A percentile compares a stretch with the other conserved stretches of the same genome.
Conservation (phyloP, 92 coral and sea anemone species). For the Umimayanthus chanpuru region DNA sequence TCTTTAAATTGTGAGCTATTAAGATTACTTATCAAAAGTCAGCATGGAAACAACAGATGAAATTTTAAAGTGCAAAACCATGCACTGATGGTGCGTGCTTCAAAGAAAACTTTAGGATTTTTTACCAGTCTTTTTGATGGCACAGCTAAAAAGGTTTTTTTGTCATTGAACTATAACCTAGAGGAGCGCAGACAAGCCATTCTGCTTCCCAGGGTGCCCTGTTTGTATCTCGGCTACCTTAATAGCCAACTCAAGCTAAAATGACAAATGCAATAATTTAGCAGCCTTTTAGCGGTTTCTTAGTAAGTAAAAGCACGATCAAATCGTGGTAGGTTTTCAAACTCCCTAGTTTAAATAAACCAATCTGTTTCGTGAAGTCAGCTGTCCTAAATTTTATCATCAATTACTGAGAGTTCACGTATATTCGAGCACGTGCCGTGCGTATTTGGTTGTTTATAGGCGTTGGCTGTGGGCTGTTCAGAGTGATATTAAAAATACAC, state of each 20-base stretch:
- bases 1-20: not conserved
- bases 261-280: too few relatives aligned
- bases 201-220: too few relatives aligned
- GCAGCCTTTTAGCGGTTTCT: not conserved
- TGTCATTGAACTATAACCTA: not conserved
- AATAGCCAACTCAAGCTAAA: too few relatives aligned
- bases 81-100: not conserved
- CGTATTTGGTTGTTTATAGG: slow-evolving; percentile 11
- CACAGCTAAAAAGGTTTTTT: not conserved
- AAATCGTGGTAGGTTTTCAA: not conserved
- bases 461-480: slow-evolving; percentile 17
- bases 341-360: not conserved
- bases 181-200: not conserved
- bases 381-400: not conserved
- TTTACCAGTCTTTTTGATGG: not conserved
- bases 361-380: not conserved
- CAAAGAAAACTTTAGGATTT: not conserved
- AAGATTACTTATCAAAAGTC: not conserved
- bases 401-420: not conserved
- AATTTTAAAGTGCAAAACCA: not conserved
- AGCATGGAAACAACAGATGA: not conserved
- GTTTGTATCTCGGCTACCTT: too few relatives aligned
- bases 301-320: not conserved
- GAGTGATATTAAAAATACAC: not conserved
- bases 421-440: slow-evolving; percentile 1